These are phyloP conservation scores for Andricus grossulariae DNA, from an alignment of 1,140 invertebrate genomes.

Conservation along the genomic window DNA sequence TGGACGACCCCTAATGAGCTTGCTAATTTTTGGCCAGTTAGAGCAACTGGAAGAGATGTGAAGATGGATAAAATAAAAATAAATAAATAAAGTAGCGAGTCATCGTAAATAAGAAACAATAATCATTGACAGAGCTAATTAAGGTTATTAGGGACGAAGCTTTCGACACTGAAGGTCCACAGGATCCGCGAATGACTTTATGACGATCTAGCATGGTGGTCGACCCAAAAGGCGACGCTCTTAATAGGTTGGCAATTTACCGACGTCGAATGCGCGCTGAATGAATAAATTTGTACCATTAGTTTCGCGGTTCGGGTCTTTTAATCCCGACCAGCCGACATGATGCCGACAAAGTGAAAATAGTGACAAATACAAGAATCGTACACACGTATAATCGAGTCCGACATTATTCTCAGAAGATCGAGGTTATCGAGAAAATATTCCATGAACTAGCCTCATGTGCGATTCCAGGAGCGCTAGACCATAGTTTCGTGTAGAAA, in stretches of 20 bases:
- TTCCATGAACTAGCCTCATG: constrained; percentile 55
- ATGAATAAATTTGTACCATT: constrained; percentile 62
- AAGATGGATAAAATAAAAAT: background rate
- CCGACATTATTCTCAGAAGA: constrained; percentile 59
- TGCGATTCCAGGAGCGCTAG: constrained; percentile 38
- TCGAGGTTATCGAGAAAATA: constrained; percentile 51
- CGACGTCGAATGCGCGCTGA: constrained; percentile 41
- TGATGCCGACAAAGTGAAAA: constrained; percentile 47
- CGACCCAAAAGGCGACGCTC: constrained; percentile 31
- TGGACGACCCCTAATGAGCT: no score
- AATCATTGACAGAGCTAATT: constrained; percentile 19
- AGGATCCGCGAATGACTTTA: constrained; percentile 31
- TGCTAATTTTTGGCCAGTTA: no score
- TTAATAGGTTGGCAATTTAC: constrained; percentile 36
- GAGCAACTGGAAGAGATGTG: no score
- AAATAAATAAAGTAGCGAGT: background rate
- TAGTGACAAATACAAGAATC: constrained; percentile 64
- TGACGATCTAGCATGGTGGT: constrained; percentile 31
- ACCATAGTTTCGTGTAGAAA: background rate
- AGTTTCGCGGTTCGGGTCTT: constrained; percentile 48
- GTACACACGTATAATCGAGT: constrained; percentile 62
- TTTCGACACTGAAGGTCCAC: background rate
- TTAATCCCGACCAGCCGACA: constrained; percentile 52
- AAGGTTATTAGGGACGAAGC: constrained; percentile 19
- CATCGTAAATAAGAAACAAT: constrained; percentile 23